These are phyloP conservation scores for Vespertilio murinus DNA, from an alignment of 2,797 vertebrate species.

Conservation along the genomic window DNA sequence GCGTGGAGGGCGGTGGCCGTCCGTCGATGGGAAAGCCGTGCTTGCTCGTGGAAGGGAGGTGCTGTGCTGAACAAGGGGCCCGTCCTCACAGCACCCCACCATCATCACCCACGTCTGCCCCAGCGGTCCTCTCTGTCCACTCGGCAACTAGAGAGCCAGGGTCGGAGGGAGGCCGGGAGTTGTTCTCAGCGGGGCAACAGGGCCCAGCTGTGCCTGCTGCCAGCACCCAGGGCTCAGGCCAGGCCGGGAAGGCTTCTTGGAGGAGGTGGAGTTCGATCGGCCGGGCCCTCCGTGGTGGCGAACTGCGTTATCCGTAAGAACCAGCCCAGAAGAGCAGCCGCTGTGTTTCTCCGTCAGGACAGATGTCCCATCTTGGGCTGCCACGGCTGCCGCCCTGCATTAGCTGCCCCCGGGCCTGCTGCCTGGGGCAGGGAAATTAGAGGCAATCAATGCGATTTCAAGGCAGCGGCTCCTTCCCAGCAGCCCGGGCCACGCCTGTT, in stretches of 20 bases:
- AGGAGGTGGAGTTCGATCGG: constrained; percentile 1
- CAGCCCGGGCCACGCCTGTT: constrained; percentile 68
- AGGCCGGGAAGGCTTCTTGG: constrained; percentile 21
- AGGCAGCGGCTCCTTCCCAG: constrained; percentile 66
- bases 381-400: constrained; percentile 73
- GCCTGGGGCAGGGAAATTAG: constrained; percentile 73
- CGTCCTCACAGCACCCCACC: not conserved
- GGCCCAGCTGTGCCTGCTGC: not conserved
- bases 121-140: not conserved
- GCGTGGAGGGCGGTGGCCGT: not conserved
- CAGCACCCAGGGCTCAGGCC: not conserved
- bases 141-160: not conserved
- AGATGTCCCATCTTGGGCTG: not conserved
- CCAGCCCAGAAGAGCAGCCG: not conserved
- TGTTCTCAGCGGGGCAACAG: not conserved
- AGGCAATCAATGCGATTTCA: constrained; percentile 77
- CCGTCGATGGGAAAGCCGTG: not conserved
- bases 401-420: constrained; percentile 51
- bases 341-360: not conserved
- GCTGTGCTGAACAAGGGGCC: not conserved
- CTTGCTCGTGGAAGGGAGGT: not conserved
- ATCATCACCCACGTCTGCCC: not conserved
- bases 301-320: constrained; percentile 20
- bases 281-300: not conserved
- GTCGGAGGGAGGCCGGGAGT: not conserved